phyloP scores from a whole-genome alignment of 1,140 invertebrate species.

The Batillaria attramentaria region DNA sequence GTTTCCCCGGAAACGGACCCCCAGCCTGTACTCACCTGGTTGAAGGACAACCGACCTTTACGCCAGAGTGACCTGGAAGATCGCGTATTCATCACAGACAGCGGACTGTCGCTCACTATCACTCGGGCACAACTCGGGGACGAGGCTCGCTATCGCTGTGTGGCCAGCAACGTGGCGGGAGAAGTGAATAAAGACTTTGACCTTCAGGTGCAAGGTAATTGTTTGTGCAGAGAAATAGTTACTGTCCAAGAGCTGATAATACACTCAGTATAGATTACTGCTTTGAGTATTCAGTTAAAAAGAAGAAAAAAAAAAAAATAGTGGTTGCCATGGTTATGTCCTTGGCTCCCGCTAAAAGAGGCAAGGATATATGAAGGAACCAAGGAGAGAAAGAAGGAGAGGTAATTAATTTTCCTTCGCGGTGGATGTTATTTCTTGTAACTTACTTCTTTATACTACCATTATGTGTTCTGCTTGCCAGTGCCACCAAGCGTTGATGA shows the following conservation, averaged over 20 bases:
- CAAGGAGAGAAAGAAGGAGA: too few relatives aligned
- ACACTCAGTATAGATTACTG: too few relatives aligned
- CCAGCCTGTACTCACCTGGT: slow-evolving; percentile 72
- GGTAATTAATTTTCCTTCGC: too few relatives aligned
- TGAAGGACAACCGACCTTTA: slow-evolving; percentile 60
- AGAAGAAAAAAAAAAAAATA: too few relatives aligned
- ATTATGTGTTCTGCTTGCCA: slow-evolving; percentile 32
- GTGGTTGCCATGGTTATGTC: too few relatives aligned
- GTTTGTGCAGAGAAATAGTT: too few relatives aligned
- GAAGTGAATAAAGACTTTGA: slow-evolving; percentile 63
- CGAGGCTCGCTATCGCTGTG: slow-evolving; percentile 72
- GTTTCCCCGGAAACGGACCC: slow-evolving; percentile 70
- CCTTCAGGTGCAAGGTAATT: slow-evolving; percentile 65
- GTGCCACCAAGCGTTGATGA: slow-evolving; percentile 61
- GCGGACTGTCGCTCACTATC: slow-evolving; percentile 63
- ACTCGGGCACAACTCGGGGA: slow-evolving; percentile 58
- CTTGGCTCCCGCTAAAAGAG: too few relatives aligned
- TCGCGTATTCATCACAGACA: slow-evolving; percentile 48
- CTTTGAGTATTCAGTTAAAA: too few relatives aligned
- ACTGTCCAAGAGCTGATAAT: too few relatives aligned
- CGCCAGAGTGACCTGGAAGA: slow-evolving; percentile 31
- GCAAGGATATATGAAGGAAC: too few relatives aligned
- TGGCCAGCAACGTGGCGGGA: slow-evolving; percentile 72
- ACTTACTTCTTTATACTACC: too few relatives aligned
- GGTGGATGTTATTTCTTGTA: too few relatives aligned